Evolutionary conservation across 2,113 vertebrate species (phyloP), one percentile per base, ranked within the genome.

Genomic region (Perca flavescens): DNA sequence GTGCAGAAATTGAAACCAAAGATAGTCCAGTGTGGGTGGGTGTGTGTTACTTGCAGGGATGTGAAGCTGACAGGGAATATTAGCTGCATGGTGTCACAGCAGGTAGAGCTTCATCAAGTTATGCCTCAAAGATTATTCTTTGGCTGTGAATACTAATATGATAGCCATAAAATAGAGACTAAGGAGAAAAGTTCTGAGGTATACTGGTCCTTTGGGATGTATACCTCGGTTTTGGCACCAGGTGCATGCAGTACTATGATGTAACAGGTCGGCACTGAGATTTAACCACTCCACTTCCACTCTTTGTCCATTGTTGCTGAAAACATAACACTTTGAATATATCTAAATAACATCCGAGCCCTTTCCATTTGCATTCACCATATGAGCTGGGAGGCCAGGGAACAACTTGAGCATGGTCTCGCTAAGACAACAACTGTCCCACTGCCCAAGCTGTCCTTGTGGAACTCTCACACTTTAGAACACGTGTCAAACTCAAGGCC

Each of bases 1-100:
- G 76, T 86, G 88, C 57, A 84, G 82, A 86, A 86, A 91, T 79
- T 86, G 82, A 91, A 92, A 86, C 88, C 84, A 92, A 90, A 92
- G 91, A 94, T 82, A 91, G 91, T 83, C 57, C 79, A 57, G 87
- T 85, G 92, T 90, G 80, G 84, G 90, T 74, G 90, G 80, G 77
- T 83, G 86, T 43, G 82, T 71, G 88, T 66, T 79, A 77, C 81
- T 88, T 77, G 75, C 72, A 57, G 79, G 71, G 88, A 90, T 84
- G 84, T 81, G 63, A 85, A 83, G 53, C 86, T 91, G 92, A 91
- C 90, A 86, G 89, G 68, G 90, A 85, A 88, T 84, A 86, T 91
- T 89, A 89, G 79, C 83, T 74, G 79, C 56, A 77, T 80, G 86
- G 80, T 86, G 86, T 85, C 81, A 77, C 87, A 83, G 88, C 75